Percentiles rank a stretch among this genome's conserved stretches.
Conservation (phyloP, 2,797 vertebrate genomes). For the Myotis daubentonii region DNA sequence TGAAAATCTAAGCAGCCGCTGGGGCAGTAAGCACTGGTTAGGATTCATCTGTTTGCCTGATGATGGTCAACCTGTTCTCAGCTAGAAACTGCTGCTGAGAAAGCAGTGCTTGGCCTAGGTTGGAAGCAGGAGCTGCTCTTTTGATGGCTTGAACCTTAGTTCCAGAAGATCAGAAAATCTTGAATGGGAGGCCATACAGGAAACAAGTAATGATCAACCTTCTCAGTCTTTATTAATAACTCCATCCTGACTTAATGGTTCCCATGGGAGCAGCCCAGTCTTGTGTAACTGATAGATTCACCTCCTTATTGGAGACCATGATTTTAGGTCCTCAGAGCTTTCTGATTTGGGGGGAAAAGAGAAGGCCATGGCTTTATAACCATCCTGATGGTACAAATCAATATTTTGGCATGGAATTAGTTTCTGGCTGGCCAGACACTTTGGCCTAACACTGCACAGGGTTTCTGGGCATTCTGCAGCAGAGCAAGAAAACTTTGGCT, state of each 20-base stretch:
- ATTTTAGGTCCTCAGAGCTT: conserved; percentile 7
- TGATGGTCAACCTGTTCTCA: not conserved
- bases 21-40: not conserved
- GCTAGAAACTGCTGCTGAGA: not conserved
- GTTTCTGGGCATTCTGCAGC: not conserved
- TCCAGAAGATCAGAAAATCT: conserved; percentile 46
- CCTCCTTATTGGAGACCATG: conserved; percentile 41
- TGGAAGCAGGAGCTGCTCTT: not conserved
- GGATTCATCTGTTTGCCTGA: not conserved
- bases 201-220: not conserved
- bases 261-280: not conserved
- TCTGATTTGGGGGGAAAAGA: conserved; percentile 25
- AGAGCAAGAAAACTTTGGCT: not conserved
- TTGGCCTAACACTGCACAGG: not conserved
- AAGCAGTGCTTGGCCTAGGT: not conserved
- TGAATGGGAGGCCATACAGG: not conserved
- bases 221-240: conserved; percentile 20
- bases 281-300: not conserved
- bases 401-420: conserved; percentile 2
- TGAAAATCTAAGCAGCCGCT: not conserved
- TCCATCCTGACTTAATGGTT: conserved; percentile 28
- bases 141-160: conserved; percentile 26
- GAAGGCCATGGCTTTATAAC: conserved; percentile 18
- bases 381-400: not conserved
- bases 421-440: not conserved